These are phyloP conservation scores for Prietella phreatophila DNA, from an alignment of 2,113 vertebrate genomes.

Conservation along the genomic window DNA sequence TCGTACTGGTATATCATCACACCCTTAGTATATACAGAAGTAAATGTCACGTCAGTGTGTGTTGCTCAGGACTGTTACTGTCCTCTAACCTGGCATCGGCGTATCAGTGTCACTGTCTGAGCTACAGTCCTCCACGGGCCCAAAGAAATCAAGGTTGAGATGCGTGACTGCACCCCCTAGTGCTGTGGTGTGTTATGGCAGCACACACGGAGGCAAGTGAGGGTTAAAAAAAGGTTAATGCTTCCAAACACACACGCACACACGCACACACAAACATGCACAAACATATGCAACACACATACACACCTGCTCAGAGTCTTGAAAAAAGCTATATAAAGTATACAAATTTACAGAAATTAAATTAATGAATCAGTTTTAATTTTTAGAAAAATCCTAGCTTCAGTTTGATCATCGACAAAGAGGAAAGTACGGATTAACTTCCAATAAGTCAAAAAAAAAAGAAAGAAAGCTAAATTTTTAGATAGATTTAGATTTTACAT, in stretches of 20 bases:
- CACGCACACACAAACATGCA: not conserved
- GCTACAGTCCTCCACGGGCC: slow-evolving; percentile 88
- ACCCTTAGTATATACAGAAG: not conserved
- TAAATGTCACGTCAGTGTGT: slow-evolving; percentile 1
- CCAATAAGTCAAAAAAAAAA: not conserved
- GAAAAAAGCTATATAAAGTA: not conserved
- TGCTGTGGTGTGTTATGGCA: slow-evolving; percentile 15
- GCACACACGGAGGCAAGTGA: slow-evolving; percentile 16
- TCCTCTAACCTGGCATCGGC: slow-evolving; percentile 89
- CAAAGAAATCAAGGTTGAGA: slow-evolving; percentile 94
- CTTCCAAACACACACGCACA: not conserved
- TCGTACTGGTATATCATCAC: not conserved
- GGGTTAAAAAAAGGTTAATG: slow-evolving; percentile 13
- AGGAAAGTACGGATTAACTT: not conserved
- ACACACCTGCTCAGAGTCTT: not conserved
- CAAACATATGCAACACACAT: not conserved
- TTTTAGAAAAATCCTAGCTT: not conserved
- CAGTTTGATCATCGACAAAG: not conserved
- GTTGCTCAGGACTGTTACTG: slow-evolving; percentile 34
- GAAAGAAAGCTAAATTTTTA: not conserved
- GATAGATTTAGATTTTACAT: not conserved
- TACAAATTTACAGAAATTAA: not conserved
- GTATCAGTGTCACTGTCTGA: slow-evolving; percentile 70
- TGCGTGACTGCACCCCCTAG: slow-evolving; percentile 45
- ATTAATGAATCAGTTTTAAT: not conserved